Evolutionary conservation across 2,797 vertebrate species (phyloP).

Genomic region (Labroides dimidiatus): DNA sequence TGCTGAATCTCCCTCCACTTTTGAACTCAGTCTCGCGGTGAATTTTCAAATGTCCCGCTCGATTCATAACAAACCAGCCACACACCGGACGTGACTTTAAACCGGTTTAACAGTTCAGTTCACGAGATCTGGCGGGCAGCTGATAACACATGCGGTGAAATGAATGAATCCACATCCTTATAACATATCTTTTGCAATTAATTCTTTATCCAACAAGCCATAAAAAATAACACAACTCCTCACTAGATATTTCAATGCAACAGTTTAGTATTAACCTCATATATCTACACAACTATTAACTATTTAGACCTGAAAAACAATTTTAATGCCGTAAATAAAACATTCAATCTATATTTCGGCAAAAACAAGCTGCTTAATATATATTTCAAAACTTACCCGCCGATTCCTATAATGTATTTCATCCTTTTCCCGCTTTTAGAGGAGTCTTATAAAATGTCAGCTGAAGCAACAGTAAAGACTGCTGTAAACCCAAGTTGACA

Average conservation of each 20-base stretch:
- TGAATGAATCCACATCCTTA: too few species aligned
- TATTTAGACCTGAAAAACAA: not conserved
- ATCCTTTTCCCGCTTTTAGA: conserved; percentile 70
- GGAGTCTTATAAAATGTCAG: conserved; percentile 7
- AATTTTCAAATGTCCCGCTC: conserved; percentile 87
- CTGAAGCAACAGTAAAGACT: conserved; percentile 9
- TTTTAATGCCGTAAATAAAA: not conserved
- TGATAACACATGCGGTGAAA: conserved; percentile 9
- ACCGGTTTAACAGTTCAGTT: not conserved
- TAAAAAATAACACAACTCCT: too few species aligned
- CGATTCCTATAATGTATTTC: conserved; percentile 92
- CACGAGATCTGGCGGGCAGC: conserved; percentile 39
- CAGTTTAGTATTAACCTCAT: not conserved
- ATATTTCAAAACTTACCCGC: conserved; percentile 87
- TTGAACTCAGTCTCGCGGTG: conserved; percentile 50
- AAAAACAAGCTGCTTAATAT: not conserved
- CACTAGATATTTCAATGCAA: not conserved
- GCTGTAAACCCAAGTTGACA: not conserved
- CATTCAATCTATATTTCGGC: too few species aligned
- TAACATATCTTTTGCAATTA: too few species aligned
- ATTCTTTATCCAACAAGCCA: too few species aligned
- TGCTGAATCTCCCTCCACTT: conserved; percentile 73
- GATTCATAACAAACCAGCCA: conserved; percentile 57
- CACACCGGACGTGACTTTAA: conserved; percentile 27
- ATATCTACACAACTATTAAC: not conserved